Evolutionary conservation across 2,113 vertebrate genomes (phyloP).

Genomic region (Malaclemys terrapin): DNA sequence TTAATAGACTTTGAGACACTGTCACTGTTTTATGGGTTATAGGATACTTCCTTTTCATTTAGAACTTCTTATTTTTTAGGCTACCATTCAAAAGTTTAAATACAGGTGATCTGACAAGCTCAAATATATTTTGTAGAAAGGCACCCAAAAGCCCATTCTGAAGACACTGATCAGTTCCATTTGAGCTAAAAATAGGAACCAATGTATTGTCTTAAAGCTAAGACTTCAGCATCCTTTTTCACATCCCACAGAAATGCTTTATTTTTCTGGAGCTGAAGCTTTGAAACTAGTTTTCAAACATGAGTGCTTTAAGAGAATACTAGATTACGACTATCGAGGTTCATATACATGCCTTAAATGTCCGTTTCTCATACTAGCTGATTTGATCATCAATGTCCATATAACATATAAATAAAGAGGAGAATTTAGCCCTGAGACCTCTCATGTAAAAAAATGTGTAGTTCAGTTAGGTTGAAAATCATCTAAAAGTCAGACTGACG

Average conservation of each 20-base stretch:
- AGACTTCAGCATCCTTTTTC: slow-evolving; percentile 17
- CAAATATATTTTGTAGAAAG: slow-evolving; percentile 6
- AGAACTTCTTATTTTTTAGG: not conserved
- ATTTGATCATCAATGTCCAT: not conserved
- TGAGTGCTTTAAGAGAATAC: slow-evolving; percentile 49
- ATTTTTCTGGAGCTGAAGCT: slow-evolving; percentile 15
- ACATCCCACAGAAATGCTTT: not conserved
- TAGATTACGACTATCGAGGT: not conserved
- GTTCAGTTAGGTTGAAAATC: not conserved
- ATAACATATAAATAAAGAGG: not conserved
- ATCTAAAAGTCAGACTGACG: not conserved
- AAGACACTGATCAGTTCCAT: not conserved
- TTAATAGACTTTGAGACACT: slow-evolving; percentile 23
- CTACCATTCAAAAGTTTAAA: slow-evolving; percentile 24
- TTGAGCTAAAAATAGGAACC: slow-evolving; percentile 29
- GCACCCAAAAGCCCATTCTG: not conserved
- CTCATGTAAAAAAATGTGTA: not conserved
- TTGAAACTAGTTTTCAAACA: slow-evolving; percentile 22
- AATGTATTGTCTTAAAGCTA: slow-evolving; percentile 13
- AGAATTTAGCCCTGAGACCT: not conserved
- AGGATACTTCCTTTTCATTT: slow-evolving; percentile 1
- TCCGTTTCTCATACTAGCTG: not conserved
- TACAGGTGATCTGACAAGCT: slow-evolving; percentile 15
- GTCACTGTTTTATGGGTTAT: slow-evolving; percentile 38
- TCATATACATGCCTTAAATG: not conserved